A percentile compares a stretch with the other conserved stretches of the same genome.
Conservation (phyloP, 2,797 vertebrate species). For the Mus spretus region DNA sequence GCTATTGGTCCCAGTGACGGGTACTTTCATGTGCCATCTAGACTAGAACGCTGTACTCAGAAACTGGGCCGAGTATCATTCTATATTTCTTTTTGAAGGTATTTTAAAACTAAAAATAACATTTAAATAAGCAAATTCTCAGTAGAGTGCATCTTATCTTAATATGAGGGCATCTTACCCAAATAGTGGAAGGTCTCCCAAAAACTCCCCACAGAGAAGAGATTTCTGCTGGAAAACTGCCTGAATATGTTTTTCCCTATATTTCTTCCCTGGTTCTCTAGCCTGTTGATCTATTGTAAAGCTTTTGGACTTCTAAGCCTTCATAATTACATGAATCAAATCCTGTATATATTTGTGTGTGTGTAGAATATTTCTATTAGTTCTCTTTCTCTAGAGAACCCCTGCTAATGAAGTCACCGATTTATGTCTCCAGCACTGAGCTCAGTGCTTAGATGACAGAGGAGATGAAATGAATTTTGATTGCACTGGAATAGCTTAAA, state of each 20-base stretch:
- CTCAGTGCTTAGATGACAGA: background rate
- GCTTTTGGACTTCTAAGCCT: background rate
- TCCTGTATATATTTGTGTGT: background rate
- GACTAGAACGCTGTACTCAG: background rate
- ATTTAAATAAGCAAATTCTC: background rate
- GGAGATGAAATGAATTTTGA: constrained; percentile 46
- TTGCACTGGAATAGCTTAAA: background rate
- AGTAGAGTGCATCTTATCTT: background rate
- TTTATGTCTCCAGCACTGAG: background rate
- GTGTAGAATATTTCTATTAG: background rate
- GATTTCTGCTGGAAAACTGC: background rate
- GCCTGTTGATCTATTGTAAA: background rate
- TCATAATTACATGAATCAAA: background rate
- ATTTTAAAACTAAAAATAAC: background rate
- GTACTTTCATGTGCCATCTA: background rate
- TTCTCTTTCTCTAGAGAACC: background rate
- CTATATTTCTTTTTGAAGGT: background rate
- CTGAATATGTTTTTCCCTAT: background rate
- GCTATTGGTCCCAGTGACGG: background rate
- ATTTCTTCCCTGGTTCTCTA: background rate
- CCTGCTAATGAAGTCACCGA: background rate
- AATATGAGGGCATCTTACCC: background rate
- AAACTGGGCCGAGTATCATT: background rate
- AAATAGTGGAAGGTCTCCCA: background rate
- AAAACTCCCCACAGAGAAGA: background rate